These are phyloP conservation scores for Chymomyza caudatula DNA, from an alignment of 2,888 invertebrate genomes.

Conservation along the genomic window DNA sequence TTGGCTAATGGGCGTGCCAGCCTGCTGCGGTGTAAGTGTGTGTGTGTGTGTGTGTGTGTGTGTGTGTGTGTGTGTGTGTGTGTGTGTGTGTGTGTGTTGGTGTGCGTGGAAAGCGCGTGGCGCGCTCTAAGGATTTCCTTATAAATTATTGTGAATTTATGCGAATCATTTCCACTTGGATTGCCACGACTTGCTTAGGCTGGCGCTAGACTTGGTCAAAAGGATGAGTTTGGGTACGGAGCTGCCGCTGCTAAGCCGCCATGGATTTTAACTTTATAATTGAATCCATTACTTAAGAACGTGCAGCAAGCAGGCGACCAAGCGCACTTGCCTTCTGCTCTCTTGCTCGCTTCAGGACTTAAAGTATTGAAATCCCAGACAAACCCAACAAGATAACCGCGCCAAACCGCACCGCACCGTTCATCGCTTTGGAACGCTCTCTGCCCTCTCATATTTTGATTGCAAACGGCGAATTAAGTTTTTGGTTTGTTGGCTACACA, in stretches of 20 bases:
- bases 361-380: constrained; percentile 51
- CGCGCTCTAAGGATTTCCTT: constrained; percentile 64
- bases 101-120: background rate
- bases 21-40: background rate
- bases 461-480: constrained; percentile 56
- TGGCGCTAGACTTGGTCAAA: constrained; percentile 7
- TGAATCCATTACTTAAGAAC: constrained; percentile 71
- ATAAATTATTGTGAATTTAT: constrained; percentile 74
- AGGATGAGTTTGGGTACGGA: background rate
- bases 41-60: background rate
- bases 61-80: constrained; percentile 7
- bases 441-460: background rate
- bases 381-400: constrained; percentile 23
- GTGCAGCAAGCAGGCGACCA: constrained; percentile 42
- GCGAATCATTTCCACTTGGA: constrained; percentile 72
- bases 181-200: constrained; percentile 37
- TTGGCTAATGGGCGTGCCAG: background rate
- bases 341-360: constrained; percentile 14
- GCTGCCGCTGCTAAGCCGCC: constrained; percentile 44
- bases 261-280: constrained; percentile 71
- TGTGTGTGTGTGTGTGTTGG: background rate
- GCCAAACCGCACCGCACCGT: background rate
- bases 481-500: constrained; percentile 67
- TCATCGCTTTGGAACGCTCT: background rate
- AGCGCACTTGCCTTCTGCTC: background rate